Conservation (phyloP, 2,888 invertebrate species). For the Theretra japonica region DNA sequence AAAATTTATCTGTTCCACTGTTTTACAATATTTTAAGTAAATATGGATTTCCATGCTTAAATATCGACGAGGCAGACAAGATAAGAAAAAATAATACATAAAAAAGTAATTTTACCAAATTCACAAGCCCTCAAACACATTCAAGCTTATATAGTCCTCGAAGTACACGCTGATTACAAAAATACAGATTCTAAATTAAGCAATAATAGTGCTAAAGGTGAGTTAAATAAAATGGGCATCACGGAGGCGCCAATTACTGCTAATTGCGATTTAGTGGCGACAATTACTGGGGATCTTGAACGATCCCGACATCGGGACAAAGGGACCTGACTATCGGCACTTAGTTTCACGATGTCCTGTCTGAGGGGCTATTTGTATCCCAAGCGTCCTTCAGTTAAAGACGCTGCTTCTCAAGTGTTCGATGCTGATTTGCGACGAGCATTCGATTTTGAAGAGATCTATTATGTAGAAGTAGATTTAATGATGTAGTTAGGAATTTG, state of each 20-base stretch:
- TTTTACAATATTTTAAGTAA: too few species aligned
- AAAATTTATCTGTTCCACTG: too few species aligned
- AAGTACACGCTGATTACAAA: not conserved
- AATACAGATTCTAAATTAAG: not conserved
- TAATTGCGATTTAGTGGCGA: slow-evolving; percentile 23
- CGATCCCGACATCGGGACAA: not conserved
- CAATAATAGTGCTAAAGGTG: not conserved
- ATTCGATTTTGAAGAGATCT: not conserved
- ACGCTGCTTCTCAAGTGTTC: not conserved
- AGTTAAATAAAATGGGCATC: not conserved
- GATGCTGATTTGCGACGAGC: not conserved
- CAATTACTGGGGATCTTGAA: not conserved
- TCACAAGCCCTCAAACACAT: too few species aligned
- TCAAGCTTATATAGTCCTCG: too few species aligned
- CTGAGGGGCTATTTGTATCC: not conserved
- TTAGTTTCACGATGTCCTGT: not conserved
- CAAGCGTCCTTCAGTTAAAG: not conserved
- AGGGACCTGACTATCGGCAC: not conserved
- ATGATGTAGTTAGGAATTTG: too few species aligned
- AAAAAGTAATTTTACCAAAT: too few species aligned
- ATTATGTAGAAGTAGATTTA: not conserved
- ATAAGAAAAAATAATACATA: too few species aligned
- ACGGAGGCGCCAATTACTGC: slow-evolving; percentile 8
- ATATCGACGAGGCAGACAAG: too few species aligned
- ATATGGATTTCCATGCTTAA: too few species aligned